phyloP scores from a whole-genome alignment of 2,113 vertebrate genomes.

The Cariama cristata region DNA sequence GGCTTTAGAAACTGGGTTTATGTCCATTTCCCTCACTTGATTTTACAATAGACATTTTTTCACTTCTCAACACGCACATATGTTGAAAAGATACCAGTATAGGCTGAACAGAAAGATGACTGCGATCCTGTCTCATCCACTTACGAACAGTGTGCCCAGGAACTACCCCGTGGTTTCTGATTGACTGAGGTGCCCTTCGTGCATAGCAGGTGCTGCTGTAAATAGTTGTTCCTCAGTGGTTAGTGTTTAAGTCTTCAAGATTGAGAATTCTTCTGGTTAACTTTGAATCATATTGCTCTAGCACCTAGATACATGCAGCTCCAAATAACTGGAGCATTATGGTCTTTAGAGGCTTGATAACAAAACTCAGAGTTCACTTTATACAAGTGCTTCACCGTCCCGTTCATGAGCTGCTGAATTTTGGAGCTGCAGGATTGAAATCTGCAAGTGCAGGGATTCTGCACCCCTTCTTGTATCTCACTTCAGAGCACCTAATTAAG shows the following conservation, averaged over 20 bases:
- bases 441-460: background rate
- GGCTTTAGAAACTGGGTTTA: background rate
- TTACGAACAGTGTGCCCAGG: background rate
- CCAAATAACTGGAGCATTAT: accelerated
- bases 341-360: background rate
- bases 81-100: background rate
- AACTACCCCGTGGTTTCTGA: background rate
- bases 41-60: background rate
- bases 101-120: background rate
- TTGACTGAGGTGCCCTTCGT: background rate
- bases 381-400: background rate
- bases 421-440: background rate
- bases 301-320: background rate
- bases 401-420: background rate
- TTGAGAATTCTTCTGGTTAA: background rate
- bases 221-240: background rate
- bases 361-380: background rate
- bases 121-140: background rate
- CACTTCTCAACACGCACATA: background rate
- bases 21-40: background rate
- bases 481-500: background rate
- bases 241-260: background rate
- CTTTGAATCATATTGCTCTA: background rate
- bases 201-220: background rate
- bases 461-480: background rate